Percentiles rank a stretch among this genome's conserved stretches.
These are phyloP conservation scores for Sternarchorhynchus goeldii DNA, from an alignment of 2,797 vertebrate species.

Conservation along the genomic window DNA sequence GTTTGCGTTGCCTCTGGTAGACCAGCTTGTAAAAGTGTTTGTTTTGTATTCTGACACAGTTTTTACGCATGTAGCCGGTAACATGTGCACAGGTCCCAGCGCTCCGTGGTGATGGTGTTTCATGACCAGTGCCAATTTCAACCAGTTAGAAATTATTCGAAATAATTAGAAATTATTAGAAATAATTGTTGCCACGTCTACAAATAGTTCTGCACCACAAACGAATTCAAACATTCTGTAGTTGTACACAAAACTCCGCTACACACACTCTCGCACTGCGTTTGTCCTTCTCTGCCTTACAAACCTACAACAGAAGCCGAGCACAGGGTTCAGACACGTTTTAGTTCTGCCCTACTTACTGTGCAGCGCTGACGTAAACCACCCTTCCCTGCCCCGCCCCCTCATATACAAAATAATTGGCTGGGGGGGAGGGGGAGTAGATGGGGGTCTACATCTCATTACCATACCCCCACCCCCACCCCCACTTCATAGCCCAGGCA, in stretches of 20 bases:
- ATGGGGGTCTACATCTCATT: constrained; percentile 11
- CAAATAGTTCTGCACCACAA: background rate
- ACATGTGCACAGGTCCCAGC: too few relatives aligned
- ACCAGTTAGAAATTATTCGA: too few relatives aligned
- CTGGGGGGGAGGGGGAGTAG: background rate
- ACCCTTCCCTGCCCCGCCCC: constrained; percentile 5
- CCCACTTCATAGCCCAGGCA: constrained; percentile 48
- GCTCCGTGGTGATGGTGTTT: too few relatives aligned
- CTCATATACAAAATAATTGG: constrained; percentile 32
- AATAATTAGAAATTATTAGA: too few relatives aligned
- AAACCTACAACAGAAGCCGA: constrained; percentile 21
- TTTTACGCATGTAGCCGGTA: too few relatives aligned
- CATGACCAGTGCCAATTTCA: too few relatives aligned
- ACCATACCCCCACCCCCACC: constrained; percentile 8
- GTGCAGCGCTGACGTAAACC: constrained; percentile 15
- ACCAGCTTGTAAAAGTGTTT: too few relatives aligned
- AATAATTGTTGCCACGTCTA: background rate
- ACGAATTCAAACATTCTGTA: too few relatives aligned
- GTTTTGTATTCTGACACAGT: too few relatives aligned
- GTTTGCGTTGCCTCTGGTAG: too few relatives aligned
- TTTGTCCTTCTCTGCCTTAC: background rate
- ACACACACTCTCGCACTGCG: background rate
- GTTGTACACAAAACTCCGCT: too few relatives aligned
- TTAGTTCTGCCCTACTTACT: constrained; percentile 41
- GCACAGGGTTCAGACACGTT: constrained; percentile 26